A percentile compares a stretch with the other conserved stretches of the same genome.
phyloP scores from a whole-genome alignment of 2,888 invertebrate genomes.

The Macrophya annulata region DNA sequence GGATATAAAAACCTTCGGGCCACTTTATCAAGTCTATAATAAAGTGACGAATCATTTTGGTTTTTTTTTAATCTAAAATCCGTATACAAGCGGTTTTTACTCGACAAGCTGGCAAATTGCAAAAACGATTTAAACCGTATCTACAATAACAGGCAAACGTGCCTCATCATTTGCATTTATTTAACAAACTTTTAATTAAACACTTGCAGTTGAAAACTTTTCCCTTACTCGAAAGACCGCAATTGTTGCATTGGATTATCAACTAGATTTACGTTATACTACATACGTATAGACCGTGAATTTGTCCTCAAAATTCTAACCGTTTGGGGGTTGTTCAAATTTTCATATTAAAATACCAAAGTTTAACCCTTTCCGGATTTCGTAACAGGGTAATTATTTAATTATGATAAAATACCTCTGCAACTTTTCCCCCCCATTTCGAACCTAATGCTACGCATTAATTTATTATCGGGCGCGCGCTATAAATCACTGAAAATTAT shows the following conservation, averaged over 20 bases:
- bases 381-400: background rate
- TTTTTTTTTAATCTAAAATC: background rate
- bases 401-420: slow-evolving; percentile 22
- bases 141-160: background rate
- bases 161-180: slow-evolving; percentile 42
- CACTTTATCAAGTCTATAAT: background rate
- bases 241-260: slow-evolving; percentile 25
- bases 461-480: background rate
- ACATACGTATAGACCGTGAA: background rate
- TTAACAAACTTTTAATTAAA: slow-evolving; percentile 53
- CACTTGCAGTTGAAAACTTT: slow-evolving; percentile 47
- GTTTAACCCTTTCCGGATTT: slow-evolving; percentile 24
- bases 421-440: slow-evolving; percentile 17
- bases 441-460: slow-evolving; percentile 1
- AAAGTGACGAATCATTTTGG: background rate
- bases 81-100: background rate
- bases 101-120: background rate
- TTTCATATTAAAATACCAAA: slow-evolving; percentile 4
- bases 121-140: slow-evolving; percentile 16
- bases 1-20: background rate
- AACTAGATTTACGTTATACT: slow-evolving; percentile 23
- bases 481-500: slow-evolving; percentile 35
- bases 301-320: background rate
- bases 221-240: slow-evolving; percentile 8
- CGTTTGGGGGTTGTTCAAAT: background rate